Conservation (phyloP, 2,113 vertebrate species). For the Perca schrenkii region DNA sequence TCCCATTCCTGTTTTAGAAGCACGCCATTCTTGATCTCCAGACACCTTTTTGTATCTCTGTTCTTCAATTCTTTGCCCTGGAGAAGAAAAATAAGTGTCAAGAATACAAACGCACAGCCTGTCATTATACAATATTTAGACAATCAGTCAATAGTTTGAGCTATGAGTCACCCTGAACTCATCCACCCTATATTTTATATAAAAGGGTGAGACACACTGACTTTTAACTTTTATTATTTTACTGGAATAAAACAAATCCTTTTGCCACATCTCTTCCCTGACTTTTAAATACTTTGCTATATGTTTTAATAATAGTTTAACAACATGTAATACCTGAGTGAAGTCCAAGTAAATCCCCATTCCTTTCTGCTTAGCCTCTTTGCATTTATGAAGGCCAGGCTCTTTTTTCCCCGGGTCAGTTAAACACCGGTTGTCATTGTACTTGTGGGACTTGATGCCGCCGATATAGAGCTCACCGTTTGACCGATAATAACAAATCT, state of each 20-base stretch:
- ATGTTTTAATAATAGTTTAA: background rate
- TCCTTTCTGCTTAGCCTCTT: slow-evolving; percentile 62
- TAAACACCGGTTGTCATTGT: slow-evolving; percentile 73
- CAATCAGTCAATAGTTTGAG: background rate
- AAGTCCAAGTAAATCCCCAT: slow-evolving; percentile 81
- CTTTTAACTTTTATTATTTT: background rate
- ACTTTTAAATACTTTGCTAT: background rate
- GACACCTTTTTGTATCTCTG: slow-evolving; percentile 75
- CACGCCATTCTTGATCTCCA: slow-evolving; percentile 65
- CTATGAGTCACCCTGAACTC: background rate
- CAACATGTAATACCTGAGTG: slow-evolving; percentile 72
- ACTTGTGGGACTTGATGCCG: slow-evolving; percentile 66
- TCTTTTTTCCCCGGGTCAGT: slow-evolving; percentile 55
- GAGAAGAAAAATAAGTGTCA: slow-evolving; percentile 29
- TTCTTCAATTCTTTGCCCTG: slow-evolving; percentile 80
- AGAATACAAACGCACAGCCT: background rate
- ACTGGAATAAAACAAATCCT: no score
- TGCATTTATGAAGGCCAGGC: slow-evolving; percentile 74
- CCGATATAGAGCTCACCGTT: slow-evolving; percentile 75
- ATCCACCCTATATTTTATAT: background rate
- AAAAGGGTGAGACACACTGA: background rate
- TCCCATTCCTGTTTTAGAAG: slow-evolving; percentile 77
- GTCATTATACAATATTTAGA: background rate
- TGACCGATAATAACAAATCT: slow-evolving; percentile 58
- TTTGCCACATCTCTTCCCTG: background rate